Conservation (phyloP, 92 coral and sea anemone species). For the Zoanthus sansibaricus region DNA sequence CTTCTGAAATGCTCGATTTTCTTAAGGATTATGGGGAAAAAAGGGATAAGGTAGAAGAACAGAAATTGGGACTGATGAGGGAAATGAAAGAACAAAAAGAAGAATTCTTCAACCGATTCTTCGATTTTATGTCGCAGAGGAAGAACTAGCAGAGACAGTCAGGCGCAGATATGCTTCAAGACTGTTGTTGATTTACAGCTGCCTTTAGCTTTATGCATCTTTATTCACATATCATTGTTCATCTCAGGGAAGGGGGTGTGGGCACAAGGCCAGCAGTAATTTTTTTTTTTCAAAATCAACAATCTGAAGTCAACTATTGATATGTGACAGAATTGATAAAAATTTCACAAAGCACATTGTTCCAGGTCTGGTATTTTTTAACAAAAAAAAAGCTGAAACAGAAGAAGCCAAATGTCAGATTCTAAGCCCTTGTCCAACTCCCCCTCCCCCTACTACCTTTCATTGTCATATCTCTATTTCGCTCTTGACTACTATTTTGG, state of each 20-base stretch:
- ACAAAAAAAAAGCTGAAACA: constrained; percentile 20
- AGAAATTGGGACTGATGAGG: constrained; percentile 22
- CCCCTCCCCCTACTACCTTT: constrained; percentile 18
- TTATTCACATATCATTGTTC: constrained; percentile 38
- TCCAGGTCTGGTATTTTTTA: constrained; percentile 21
- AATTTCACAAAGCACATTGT: constrained; percentile 33
- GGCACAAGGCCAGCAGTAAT: constrained; percentile 32
- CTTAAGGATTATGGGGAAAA: constrained; percentile 33
- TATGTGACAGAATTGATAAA: constrained; percentile 33
- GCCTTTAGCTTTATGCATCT: constrained; percentile 32
- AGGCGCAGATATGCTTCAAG: constrained; percentile 11
- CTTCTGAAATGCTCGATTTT: constrained; percentile 34
- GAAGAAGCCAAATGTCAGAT: constrained; percentile 21
- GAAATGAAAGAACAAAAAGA: constrained; percentile 34
- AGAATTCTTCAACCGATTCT: constrained; percentile 30
- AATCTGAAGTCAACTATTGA: constrained; percentile 39
- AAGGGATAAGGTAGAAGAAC: constrained; percentile 36
- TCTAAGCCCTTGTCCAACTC: constrained; percentile 26
- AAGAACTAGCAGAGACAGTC: constrained; percentile 28
- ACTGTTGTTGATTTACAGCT: constrained; percentile 18
- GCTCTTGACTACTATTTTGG: constrained; percentile 33
- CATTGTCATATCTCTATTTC: constrained; percentile 34
- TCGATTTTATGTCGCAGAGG: constrained; percentile 36
- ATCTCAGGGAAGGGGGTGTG: constrained; percentile 35
- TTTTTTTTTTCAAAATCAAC: constrained; percentile 19